Conservation (phyloP, 2,113 vertebrate genomes). For the Rana temporaria region DNA sequence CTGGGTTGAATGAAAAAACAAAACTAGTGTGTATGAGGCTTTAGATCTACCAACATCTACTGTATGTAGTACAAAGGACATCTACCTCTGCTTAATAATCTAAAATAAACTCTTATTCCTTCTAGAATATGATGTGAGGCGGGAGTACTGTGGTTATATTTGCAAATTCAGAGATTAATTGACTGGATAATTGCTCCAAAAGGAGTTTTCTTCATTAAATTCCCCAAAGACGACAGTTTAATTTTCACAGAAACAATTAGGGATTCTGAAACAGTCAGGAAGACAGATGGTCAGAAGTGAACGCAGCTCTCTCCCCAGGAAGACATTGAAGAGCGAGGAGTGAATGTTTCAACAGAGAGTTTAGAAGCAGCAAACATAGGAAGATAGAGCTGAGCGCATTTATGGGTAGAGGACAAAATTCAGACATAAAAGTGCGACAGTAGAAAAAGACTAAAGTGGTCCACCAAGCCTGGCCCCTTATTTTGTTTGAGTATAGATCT, state of each 20-base stretch:
- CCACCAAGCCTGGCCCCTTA: too few species aligned
- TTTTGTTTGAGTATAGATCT: too few species aligned
- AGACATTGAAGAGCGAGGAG: background rate
- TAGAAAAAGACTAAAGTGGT: too few species aligned
- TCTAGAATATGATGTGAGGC: background rate
- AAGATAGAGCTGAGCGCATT: too few species aligned
- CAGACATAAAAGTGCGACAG: too few species aligned
- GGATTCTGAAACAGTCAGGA: slow-evolving; percentile 12
- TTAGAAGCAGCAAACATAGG: background rate
- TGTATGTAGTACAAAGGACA: too few species aligned
- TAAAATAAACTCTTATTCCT: too few species aligned
- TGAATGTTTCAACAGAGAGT: background rate
- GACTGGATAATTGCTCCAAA: slow-evolving; percentile 36
- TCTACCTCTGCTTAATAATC: too few species aligned
- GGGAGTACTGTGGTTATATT: slow-evolving; percentile 9
- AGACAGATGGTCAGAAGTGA: slow-evolving; percentile 26
- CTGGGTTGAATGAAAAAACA: too few species aligned
- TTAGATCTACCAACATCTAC: too few species aligned
- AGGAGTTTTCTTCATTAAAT: slow-evolving; percentile 36
- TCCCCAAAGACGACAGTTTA: slow-evolving; percentile 17
- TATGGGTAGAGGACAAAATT: too few species aligned
- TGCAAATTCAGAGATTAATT: slow-evolving; percentile 33
- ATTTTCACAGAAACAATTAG: slow-evolving; percentile 38
- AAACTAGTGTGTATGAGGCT: too few species aligned
- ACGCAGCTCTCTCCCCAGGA: background rate